Evolutionary conservation across 2,797 vertebrate genomes (phyloP), one percentile per base, ranked within the genome.

Genomic region (Onychomys leucogaster): DNA sequence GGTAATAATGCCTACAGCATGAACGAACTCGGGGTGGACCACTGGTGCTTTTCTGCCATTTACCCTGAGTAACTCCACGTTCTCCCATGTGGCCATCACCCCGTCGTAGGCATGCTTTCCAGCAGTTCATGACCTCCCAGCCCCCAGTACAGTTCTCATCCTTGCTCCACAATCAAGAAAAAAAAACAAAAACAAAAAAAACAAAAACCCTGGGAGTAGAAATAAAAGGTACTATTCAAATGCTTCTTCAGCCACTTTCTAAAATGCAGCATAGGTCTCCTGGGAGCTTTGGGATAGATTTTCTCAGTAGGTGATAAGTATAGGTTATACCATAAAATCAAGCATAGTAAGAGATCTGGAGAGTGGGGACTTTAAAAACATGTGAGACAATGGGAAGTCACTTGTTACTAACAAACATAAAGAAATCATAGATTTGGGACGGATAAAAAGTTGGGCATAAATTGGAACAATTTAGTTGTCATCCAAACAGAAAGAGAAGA

Each of bases 401-500:
- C n/a, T 93, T 90, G 32, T 34, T 90, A 76, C 13, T 63, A 80
- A 49, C 41, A 78, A 86, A 75, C 46, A 76, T 77, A n/a, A 83
- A 77, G n/a, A 73, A 82, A 59, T 7, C 34, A 9, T 34, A 43
- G 57, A 71, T 80, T 83, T 87, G 73, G 57, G 37, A 94, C 85
- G 61, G 76, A 93, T 75, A 41, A 41, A 89, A 97, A 92, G 21
- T 32, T 88, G 17, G 34, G 11, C 41, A 85, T 59, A 94, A 93
- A 69, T 73, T 65, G 27, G 61, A 95, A 43, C 3, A n/a, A 81
- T 90, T 78, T 75, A 43, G 21, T 41, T 78, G 43, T 71, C 71
- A 86, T 82, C 61, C 49, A 93, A 91, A 93, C 57, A 91, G 80
- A 78, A 91, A 95, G 12, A 65, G 29, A 78, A 75, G 13, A 84